Percentiles rank a stretch among this genome's conserved stretches.
Evolutionary conservation across 2,113 vertebrate species (phyloP).

Genomic region (Muscicapa adusta): DNA sequence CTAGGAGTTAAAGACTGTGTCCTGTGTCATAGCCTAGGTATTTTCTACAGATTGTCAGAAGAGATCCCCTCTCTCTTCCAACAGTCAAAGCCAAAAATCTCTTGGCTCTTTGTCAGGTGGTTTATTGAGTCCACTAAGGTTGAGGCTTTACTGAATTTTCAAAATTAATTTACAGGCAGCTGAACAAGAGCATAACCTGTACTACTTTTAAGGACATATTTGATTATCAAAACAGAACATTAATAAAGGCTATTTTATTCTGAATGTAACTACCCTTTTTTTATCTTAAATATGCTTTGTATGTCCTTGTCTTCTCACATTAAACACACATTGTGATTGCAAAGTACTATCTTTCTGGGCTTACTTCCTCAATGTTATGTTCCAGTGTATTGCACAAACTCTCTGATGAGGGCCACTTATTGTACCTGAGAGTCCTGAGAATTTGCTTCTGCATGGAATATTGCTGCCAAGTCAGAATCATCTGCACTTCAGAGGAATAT

Average conservation of each 20-base stretch:
- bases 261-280: neutral
- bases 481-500: slow-evolving; percentile 51
- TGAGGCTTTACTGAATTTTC: neutral
- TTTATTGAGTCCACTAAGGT: neutral
- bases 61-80: neutral
- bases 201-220: neutral
- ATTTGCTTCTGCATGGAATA: slow-evolving; percentile 9
- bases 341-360: neutral
- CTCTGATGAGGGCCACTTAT: neutral
- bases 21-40: neutral
- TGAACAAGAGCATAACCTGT: neutral
- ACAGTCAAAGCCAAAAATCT: neutral
- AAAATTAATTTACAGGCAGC: neutral
- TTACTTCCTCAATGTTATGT: neutral
- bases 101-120: neutral
- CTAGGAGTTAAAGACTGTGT: neutral
- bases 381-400: neutral
- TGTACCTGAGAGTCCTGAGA: neutral
- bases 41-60: neutral
- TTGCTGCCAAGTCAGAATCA: slow-evolving; percentile 5
- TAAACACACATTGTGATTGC: neutral
- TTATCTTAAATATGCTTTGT: neutral
- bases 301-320: neutral
- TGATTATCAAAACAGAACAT: neutral
- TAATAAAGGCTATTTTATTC: neutral